Conservation (phyloP, 2,113 vertebrate species). For the Ovibos moschatus region DNA sequence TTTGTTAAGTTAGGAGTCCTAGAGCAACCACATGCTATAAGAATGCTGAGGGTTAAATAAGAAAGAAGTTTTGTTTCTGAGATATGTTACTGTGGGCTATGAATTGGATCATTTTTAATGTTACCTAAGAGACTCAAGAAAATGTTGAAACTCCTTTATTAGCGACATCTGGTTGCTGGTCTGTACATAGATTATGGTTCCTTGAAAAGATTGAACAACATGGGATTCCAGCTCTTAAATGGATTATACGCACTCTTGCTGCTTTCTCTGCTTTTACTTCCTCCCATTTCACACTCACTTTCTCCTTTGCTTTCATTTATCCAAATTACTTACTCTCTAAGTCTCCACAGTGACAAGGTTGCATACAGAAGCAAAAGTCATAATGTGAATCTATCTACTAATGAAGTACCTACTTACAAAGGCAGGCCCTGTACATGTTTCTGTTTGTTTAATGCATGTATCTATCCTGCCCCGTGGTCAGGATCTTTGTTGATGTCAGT, state of each 20-base stretch:
- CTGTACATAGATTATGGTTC: background rate
- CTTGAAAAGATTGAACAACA: background rate
- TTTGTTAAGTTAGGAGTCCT: background rate
- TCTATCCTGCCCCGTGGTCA: background rate
- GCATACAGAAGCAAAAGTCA: background rate
- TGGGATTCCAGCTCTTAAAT: background rate
- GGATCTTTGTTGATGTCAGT: background rate
- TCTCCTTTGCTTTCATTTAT: background rate
- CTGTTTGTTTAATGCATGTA: background rate
- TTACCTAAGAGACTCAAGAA: background rate
- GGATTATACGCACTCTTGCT: accelerated
- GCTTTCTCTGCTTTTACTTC: background rate
- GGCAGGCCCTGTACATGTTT: background rate
- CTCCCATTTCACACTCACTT: background rate
- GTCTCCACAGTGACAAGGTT: background rate
- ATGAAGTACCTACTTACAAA: background rate
- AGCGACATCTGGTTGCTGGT: background rate
- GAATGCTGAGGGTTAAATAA: background rate
- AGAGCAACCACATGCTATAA: too few species aligned
- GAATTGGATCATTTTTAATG: background rate
- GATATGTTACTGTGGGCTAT: background rate
- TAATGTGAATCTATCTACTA: background rate
- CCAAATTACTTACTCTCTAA: background rate
- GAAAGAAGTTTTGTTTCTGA: background rate
- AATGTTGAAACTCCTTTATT: background rate